phyloP scores from a whole-genome alignment of 2,888 invertebrate genomes.

The Tenthredo livida region DNA sequence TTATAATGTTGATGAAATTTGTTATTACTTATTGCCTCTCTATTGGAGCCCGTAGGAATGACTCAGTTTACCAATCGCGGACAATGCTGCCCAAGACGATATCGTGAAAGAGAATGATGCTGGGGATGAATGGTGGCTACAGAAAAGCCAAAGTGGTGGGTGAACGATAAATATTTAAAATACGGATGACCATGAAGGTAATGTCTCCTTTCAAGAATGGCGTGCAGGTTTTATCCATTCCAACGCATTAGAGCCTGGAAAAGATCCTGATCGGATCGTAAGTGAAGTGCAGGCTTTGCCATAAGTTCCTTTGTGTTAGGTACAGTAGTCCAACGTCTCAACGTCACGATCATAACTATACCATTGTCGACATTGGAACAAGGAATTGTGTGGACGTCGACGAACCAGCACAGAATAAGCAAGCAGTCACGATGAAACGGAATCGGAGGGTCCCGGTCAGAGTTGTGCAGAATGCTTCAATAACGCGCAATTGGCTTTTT shows the following conservation, averaged over 20 bases:
- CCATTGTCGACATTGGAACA: neutral
- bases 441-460: neutral
- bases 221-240: neutral
- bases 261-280: neutral
- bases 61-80: neutral
- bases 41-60: too few relatives aligned
- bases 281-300: neutral
- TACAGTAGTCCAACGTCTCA: neutral
- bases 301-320: neutral
- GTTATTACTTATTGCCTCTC: neutral
- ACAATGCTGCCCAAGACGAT: neutral
- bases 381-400: neutral
- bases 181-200: neutral
- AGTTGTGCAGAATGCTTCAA: neutral
- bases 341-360: neutral
- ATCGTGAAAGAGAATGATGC: constrained; percentile 7
- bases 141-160: neutral
- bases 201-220: neutral
- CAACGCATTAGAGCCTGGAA: neutral
- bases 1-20: neutral
- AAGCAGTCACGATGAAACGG: neutral
- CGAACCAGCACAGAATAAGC: neutral
- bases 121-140: neutral
- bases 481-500: too few relatives aligned
- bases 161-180: constrained; percentile 1